Evolutionary conservation across 2,888 invertebrate genomes (phyloP).

Genomic region (Spicauda simplicius): DNA sequence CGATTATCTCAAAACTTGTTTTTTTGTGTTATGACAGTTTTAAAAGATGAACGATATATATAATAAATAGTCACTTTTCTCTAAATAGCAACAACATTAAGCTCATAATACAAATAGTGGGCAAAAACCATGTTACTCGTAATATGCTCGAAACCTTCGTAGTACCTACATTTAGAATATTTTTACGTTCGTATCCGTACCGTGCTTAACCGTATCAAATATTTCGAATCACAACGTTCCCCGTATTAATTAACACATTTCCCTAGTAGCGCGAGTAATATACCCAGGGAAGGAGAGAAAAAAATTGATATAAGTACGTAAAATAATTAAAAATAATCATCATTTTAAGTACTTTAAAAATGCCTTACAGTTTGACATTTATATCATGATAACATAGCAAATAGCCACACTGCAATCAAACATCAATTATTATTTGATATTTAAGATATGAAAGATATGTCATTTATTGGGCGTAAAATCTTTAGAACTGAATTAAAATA

Average conservation of each 20-base stretch:
- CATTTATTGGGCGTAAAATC: not conserved
- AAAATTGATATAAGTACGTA: not conserved
- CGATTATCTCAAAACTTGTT: too few relatives aligned
- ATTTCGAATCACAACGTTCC: not conserved
- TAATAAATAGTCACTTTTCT: not conserved
- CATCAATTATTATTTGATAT: too few relatives aligned
- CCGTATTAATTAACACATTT: not conserved
- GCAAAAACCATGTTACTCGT: not conserved
- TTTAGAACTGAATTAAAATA: not conserved
- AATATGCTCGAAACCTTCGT: not conserved
- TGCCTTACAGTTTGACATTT: too few relatives aligned
- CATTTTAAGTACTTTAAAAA: too few relatives aligned
- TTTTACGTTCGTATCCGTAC: not conserved
- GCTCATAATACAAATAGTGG: not conserved
- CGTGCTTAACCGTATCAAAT: not conserved
- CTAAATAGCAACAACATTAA: not conserved
- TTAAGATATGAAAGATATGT: not conserved
- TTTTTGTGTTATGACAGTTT: too few relatives aligned
- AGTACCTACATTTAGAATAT: not conserved
- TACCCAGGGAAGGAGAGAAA: too few relatives aligned
- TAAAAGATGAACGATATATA: too few relatives aligned
- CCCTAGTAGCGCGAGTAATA: not conserved
- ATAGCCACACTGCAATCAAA: too few relatives aligned
- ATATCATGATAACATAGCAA: too few relatives aligned
- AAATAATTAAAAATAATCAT: too few relatives aligned